Evolutionary conservation across 2,113 vertebrate species (phyloP).

Genomic region (Entomyzon cyanotis): DNA sequence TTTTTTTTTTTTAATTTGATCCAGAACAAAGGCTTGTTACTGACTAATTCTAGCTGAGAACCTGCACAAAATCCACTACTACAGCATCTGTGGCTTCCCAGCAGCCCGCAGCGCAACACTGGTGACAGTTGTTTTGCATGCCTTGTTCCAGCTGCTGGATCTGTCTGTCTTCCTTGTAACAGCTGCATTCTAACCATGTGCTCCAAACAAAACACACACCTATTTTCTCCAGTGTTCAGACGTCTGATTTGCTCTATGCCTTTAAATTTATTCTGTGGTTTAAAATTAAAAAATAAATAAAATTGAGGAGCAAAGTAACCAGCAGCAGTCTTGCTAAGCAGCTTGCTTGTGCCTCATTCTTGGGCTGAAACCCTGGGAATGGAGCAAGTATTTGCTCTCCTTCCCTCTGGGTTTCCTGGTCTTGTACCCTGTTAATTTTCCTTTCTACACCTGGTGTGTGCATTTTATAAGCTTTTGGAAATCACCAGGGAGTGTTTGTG

Average conservation of each 20-base stretch:
- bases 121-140: neutral
- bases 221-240: neutral
- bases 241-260: neutral
- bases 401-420: neutral
- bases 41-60: neutral
- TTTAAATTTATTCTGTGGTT: neutral
- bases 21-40: neutral
- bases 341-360: neutral
- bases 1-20: neutral
- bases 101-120: accelerated
- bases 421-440: neutral
- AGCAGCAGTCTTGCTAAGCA: neutral
- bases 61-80: neutral
- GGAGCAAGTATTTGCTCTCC: neutral
- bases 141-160: neutral
- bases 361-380: neutral
- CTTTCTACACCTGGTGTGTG: neutral
- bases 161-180: neutral
- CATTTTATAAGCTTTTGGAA: neutral
- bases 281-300: neutral
- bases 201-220: neutral
- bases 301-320: neutral
- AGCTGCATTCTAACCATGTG: neutral
- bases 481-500: neutral
- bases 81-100: neutral